Evolutionary conservation across 2,888 invertebrate species (phyloP).

Genomic region (Gibbula magus): DNA sequence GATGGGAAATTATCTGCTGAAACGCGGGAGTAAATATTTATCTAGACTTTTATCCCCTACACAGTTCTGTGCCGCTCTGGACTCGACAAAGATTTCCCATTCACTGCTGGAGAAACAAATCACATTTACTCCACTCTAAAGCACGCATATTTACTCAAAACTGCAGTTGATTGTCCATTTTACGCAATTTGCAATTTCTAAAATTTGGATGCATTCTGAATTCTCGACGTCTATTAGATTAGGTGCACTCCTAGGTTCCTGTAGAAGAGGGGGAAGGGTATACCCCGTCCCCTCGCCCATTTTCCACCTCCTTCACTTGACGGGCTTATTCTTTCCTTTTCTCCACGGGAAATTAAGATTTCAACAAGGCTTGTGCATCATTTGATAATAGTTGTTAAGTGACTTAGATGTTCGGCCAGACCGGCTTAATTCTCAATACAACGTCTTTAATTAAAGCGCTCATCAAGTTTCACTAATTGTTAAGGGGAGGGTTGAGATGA

Average conservation of each 20-base stretch:
- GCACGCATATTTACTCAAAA: conserved; percentile 23
- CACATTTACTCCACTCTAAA: conserved; percentile 10
- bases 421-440: background rate
- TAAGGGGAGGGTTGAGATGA: no score
- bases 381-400: conserved; percentile 15
- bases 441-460: conserved; percentile 3
- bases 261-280: background rate
- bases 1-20: conserved; percentile 20
- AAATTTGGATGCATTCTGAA: conserved; percentile 21
- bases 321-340: conserved; percentile 11
- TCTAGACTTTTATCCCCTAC: conserved; percentile 7
- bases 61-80: background rate
- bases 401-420: conserved; percentile 20
- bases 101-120: background rate
- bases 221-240: conserved; percentile 13
- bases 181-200: conserved; percentile 25
- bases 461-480: background rate
- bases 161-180: conserved; percentile 21
- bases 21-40: conserved; percentile 23
- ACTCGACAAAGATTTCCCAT: background rate
- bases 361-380: conserved; percentile 7
- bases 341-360: conserved; percentile 13
- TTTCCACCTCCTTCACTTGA: background rate
- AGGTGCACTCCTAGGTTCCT: conserved; percentile 2
- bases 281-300: background rate